phyloP scores from a whole-genome alignment of 2,113 vertebrate genomes.

The Bungarus multicinctus region DNA sequence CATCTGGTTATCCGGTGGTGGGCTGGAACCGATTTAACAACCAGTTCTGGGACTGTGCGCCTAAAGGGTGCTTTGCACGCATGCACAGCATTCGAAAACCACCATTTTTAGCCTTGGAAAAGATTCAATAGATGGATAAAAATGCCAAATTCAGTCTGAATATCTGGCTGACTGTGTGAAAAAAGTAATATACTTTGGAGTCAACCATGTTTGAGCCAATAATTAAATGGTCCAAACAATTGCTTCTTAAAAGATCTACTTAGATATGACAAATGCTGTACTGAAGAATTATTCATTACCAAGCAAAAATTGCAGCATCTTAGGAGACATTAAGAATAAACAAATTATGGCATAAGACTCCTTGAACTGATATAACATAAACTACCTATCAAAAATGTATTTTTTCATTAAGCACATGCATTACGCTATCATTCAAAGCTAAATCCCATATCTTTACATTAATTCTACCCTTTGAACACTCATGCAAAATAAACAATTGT shows the following conservation, averaged over 20 bases:
- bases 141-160: background rate
- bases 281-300: background rate
- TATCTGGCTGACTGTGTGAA: background rate
- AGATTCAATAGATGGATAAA: background rate
- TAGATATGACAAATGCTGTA: background rate
- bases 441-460: background rate
- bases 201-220: background rate
- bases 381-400: background rate
- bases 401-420: background rate
- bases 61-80: too few species aligned
- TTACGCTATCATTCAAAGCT: background rate
- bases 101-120: background rate
- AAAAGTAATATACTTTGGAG: background rate
- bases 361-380: background rate
- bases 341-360: background rate
- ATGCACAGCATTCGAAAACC: too few species aligned
- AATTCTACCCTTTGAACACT: background rate
- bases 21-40: too few species aligned
- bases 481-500: background rate
- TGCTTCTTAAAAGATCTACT: background rate
- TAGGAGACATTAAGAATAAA: background rate
- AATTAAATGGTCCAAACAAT: background rate
- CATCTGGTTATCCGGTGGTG: background rate
- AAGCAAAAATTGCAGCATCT: background rate
- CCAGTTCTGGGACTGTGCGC: too few species aligned